phyloP scores from a whole-genome alignment of 2,888 invertebrate species.

The Tenthredo mesomela region DNA sequence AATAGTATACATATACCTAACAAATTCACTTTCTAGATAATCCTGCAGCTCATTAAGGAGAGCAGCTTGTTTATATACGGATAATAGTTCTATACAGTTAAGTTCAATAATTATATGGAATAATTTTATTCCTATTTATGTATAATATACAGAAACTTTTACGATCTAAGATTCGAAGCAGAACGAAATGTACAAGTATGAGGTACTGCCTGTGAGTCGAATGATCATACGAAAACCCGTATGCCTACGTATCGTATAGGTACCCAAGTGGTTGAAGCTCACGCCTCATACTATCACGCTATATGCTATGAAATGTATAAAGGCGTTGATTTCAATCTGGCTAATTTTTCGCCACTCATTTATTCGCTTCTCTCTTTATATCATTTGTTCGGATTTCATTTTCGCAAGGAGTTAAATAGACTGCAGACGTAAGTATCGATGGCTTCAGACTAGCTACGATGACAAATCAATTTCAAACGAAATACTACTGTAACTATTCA shows the following conservation, averaged over 20 bases:
- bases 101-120: not conserved
- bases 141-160: not conserved
- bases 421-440: not conserved
- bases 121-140: slow-evolving; percentile 1
- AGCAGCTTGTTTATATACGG: not conserved
- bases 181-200: not conserved
- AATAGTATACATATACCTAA: not conserved
- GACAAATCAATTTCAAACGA: not conserved
- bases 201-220: too few relatives aligned
- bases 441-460: not conserved
- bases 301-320: too few relatives aligned
- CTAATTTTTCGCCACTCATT: too few relatives aligned
- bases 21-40: slow-evolving; percentile 38
- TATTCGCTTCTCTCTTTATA: too few relatives aligned
- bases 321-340: too few relatives aligned
- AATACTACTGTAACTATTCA: not conserved
- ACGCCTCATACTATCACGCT: too few relatives aligned
- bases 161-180: not conserved
- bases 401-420: not conserved
- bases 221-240: too few relatives aligned
- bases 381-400: not conserved
- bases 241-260: too few relatives aligned
- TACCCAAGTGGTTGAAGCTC: too few relatives aligned
- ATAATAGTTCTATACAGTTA: not conserved
- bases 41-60: slow-evolving; percentile 4